Percentiles rank a stretch among this genome's conserved stretches.
Evolutionary conservation across 2,113 vertebrate species (phyloP).

Genomic region (Dromaius novaehollandiae): DNA sequence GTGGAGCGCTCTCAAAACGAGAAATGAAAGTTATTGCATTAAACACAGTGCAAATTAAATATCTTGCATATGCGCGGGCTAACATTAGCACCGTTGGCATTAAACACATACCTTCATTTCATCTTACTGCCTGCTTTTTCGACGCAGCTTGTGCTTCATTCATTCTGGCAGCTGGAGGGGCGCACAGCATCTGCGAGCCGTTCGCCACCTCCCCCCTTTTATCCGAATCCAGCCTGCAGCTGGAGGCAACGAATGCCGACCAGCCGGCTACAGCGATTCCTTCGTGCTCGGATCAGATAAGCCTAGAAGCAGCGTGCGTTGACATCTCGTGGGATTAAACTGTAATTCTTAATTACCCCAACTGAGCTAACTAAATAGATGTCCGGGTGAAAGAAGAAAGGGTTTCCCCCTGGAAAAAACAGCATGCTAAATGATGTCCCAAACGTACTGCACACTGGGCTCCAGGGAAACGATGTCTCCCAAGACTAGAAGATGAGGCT

Average conservation of each 20-base stretch:
- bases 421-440: not conserved
- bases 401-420: not conserved
- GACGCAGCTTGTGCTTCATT: no score
- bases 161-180: no score
- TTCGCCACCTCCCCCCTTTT: no score
- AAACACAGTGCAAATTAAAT: not conserved
- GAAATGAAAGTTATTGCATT: not conserved
- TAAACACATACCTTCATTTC: not conserved
- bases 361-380: not conserved
- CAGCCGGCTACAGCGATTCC: no score
- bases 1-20: not conserved
- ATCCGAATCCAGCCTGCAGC: no score
- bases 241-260: no score
- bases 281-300: no score
- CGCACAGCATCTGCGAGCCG: no score
- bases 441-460: not conserved
- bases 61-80: no score
- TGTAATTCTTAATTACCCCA: not conserved
- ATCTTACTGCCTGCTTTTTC: no score
- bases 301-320: not conserved
- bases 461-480: not conserved
- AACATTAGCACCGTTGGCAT: not conserved
- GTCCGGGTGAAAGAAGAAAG: not conserved
- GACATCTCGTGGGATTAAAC: not conserved
- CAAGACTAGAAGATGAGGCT: not conserved